phyloP scores from a whole-genome alignment of 2,113 vertebrate genomes.

The Arenaria interpres region DNA sequence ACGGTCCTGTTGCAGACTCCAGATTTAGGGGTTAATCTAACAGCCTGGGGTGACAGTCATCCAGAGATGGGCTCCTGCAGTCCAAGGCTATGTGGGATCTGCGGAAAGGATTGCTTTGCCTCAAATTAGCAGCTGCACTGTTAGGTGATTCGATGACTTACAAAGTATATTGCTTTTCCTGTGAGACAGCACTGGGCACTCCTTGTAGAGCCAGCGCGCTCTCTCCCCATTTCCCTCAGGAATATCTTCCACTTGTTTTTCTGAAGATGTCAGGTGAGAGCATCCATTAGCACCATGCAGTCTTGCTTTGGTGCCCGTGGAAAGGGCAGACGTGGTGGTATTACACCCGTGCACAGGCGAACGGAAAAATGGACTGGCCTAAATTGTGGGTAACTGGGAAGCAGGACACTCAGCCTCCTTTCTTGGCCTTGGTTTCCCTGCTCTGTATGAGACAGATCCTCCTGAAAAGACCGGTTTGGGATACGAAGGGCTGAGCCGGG shows the following conservation, averaged over 20 bases:
- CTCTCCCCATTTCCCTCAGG: rapidly evolving
- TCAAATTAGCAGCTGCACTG: neutral
- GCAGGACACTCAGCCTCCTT: neutral
- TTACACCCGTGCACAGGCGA: neutral
- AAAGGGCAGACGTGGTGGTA: neutral
- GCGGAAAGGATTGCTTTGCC: neutral
- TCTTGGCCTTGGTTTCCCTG: neutral
- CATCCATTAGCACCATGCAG: neutral
- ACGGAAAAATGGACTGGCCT: neutral
- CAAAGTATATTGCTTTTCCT: neutral
- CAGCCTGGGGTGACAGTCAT: neutral
- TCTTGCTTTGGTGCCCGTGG: neutral
- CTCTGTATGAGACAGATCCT: neutral
- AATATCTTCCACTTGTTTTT: neutral
- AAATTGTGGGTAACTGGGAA: neutral
- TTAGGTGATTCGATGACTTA: neutral
- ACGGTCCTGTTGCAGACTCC: neutral
- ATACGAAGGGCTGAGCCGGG: rapidly evolving
- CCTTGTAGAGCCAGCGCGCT: neutral
- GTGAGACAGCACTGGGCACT: neutral
- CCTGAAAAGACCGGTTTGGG: neutral
- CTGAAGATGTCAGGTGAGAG: neutral
- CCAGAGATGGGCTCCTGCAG: neutral
- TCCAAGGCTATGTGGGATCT: neutral
- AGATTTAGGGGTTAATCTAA: neutral